Conservation (phyloP, 2,797 vertebrate species). For the Anolis apletophallus region DNA sequence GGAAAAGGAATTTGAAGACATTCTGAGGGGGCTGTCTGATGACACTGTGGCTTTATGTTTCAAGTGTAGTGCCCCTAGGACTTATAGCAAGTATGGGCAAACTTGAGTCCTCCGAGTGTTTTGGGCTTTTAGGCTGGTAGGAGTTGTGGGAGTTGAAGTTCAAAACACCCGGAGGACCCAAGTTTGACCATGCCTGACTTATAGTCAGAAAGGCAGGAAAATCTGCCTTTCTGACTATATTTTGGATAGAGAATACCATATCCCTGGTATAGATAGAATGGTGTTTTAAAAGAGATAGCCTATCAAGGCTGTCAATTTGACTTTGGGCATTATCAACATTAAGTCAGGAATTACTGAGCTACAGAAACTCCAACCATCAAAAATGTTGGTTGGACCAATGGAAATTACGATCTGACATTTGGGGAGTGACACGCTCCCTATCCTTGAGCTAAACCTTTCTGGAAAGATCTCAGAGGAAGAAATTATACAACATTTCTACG, state of each 20-base stretch:
- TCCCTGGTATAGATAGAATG: background rate
- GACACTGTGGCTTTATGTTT: background rate
- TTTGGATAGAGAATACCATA: background rate
- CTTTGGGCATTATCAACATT: background rate
- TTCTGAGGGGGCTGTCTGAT: background rate
- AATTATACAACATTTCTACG: background rate
- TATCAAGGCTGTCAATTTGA: background rate
- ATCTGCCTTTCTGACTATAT: background rate
- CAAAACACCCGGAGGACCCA: too few species aligned
- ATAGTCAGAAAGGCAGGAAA: background rate
- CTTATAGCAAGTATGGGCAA: too few species aligned
- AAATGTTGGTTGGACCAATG: background rate
- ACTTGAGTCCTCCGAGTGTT: too few species aligned
- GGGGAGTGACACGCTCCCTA: too few species aligned
- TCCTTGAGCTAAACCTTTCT: background rate
- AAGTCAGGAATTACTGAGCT: background rate
- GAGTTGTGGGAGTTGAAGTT: too few species aligned
- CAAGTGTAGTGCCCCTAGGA: background rate
- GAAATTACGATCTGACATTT: background rate
- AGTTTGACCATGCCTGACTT: too few species aligned
- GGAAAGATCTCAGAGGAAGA: background rate
- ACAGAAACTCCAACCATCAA: background rate
- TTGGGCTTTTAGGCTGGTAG: too few species aligned
- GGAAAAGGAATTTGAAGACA: background rate
- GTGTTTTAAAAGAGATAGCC: background rate